Evolutionary conservation across 2,888 invertebrate species (phyloP), one percentile per base, ranked within the genome.

Genomic region (Amphipoea lucens): DNA sequence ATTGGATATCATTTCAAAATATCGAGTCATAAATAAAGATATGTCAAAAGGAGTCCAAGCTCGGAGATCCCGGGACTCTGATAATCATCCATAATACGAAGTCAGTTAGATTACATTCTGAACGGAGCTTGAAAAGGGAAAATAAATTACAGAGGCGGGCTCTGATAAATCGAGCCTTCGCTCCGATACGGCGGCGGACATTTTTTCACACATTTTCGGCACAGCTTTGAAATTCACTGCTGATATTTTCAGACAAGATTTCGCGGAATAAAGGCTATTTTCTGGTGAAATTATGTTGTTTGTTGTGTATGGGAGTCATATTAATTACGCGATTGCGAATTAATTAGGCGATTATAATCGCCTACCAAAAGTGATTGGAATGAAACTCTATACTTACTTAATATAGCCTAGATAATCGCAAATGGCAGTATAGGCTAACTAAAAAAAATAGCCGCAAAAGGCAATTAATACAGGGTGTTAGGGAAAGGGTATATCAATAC

Each of bases 21-120:
- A 71, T 54, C 62, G 20, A 66, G 23, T 51, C 69, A 83, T 88
- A 85, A 83, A 85, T 87, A 85, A 86, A 77, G 81, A 85, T 82
- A 83, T 82, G 79, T 88, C 86, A 76, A 65, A 72, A 81, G 42
- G 60, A 74, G 70, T 74, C 78, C 67, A 70, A 48, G 54, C 69
- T 45, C 66, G 36, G 29, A 36, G 71, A 76, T 78, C 76, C 79
- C 74, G 74, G 74, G 71, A 51, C 40, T 20, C 17, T 74, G 78
- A 82, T 90, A 83, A 87, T 89, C 87, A 85, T 87, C 84, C 86
- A 87, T 87, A 87, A 84, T 83, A 81, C 81, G 45, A 23, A 83
- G 76, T 81, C 86, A 89, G 86, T 87, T 82, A 84, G 86, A 89
- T 88, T 86, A 90, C 87, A 83, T 90, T 88, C 82, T 74, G 77